A percentile compares a stretch with the other conserved stretches of the same genome.
These are phyloP conservation scores for Brevimyrus niger DNA, from an alignment of 2,113 vertebrate genomes.

Conservation along the genomic window DNA sequence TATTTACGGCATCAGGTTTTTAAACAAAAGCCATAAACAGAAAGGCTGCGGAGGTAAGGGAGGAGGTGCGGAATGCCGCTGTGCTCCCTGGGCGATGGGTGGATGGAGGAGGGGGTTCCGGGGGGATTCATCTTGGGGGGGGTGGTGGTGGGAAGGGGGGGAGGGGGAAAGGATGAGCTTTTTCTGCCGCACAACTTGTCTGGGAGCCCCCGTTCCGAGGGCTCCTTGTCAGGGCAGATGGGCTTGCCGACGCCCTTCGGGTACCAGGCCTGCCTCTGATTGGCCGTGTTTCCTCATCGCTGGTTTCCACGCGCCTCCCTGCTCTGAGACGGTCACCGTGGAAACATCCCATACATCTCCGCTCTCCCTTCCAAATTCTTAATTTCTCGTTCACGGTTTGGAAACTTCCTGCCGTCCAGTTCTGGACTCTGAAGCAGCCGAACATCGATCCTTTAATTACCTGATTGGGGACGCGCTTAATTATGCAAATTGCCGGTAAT, in stretches of 20 bases:
- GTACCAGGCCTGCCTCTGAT: background rate
- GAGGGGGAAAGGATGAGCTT: too few relatives aligned
- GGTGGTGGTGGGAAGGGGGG: background rate
- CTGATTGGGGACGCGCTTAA: slow-evolving; percentile 14
- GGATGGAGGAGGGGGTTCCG: background rate
- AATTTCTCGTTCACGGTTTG: background rate
- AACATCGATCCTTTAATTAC: slow-evolving; percentile 6
- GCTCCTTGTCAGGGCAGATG: background rate
- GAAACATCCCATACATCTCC: background rate
- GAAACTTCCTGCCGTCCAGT: background rate
- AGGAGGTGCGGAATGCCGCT: background rate
- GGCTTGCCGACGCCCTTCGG: background rate
- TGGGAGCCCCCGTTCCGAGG: background rate
- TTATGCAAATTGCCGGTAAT: background rate
- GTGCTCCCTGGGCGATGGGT: background rate
- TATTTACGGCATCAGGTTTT: background rate
- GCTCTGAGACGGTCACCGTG: background rate
- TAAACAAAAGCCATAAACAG: background rate
- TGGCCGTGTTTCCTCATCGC: background rate
- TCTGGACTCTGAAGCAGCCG: background rate
- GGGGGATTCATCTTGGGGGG: background rate
- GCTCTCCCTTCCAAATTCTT: background rate
- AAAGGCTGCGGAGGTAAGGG: background rate
- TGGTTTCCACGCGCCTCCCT: background rate
- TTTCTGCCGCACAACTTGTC: background rate